These are phyloP conservation scores for Pangasius krempfi DNA, from an alignment of 2,797 vertebrate genomes.

Conservation along the genomic window DNA sequence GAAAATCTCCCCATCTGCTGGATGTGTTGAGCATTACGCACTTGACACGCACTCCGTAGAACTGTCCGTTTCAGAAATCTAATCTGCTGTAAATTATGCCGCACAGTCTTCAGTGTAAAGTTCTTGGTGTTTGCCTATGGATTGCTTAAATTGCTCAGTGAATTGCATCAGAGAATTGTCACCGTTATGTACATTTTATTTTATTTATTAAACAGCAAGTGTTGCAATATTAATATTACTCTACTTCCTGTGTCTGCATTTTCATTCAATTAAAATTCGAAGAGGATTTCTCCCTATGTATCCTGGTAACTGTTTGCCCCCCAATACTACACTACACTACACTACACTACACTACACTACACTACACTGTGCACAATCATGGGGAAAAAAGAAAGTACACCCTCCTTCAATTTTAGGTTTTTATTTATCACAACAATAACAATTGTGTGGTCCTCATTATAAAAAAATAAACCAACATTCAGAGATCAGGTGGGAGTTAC, in stretches of 20 bases:
- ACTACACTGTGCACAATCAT: not conserved
- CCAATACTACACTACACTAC: too few relatives aligned
- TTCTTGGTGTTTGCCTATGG: not conserved
- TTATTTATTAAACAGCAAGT: too few relatives aligned
- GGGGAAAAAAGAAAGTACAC: not conserved
- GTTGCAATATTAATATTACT: not conserved
- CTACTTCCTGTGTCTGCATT: not conserved
- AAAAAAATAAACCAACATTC: not conserved
- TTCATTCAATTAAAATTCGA: not conserved
- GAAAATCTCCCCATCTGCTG: constrained; percentile 50
- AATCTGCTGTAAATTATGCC: not conserved
- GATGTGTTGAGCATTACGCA: constrained; percentile 13
- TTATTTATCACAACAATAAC: not conserved
- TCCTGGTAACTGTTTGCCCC: not conserved
- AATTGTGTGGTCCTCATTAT: not conserved
- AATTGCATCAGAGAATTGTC: not conserved
- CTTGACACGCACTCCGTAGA: not conserved
- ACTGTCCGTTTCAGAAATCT: not conserved
- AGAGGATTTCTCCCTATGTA: not conserved
- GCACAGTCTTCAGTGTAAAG: not conserved
- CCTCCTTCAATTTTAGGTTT: too few relatives aligned
- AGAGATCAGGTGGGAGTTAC: not conserved
- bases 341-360: not conserved
- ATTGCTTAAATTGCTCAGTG: not conserved
- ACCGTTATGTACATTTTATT: not conserved